phyloP scores from a whole-genome alignment of 1,140 invertebrate species.

The Zaprionus davidi region DNA sequence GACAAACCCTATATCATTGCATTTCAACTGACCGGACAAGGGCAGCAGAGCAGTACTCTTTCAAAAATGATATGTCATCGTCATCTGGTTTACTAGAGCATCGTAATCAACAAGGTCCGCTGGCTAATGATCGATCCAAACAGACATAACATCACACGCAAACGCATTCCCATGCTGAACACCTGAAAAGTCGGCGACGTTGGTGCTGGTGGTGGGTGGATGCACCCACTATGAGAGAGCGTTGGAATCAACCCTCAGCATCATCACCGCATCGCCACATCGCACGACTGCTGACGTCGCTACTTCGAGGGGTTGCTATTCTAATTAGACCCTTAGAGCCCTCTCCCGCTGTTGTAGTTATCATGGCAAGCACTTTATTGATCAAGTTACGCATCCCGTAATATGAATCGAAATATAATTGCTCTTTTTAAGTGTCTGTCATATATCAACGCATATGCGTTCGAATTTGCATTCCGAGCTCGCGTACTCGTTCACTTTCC shows the following conservation, averaged over 20 bases:
- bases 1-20: slow-evolving; percentile 29
- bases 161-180: slow-evolving; percentile 78
- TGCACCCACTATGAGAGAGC: slow-evolving; percentile 12
- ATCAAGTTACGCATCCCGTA: slow-evolving; percentile 82
- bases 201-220: slow-evolving; percentile 47
- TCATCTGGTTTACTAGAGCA: slow-evolving; percentile 83
- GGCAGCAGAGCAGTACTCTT: slow-evolving; percentile 19
- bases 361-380: slow-evolving; percentile 82
- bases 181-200: slow-evolving; percentile 51
- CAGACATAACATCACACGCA: slow-evolving; percentile 75
- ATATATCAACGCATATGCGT: slow-evolving; percentile 56
- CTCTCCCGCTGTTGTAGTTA: slow-evolving; percentile 46
- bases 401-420: slow-evolving; percentile 81
- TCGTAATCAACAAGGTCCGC: slow-evolving; percentile 44
- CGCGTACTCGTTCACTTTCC: slow-evolving; percentile 32
- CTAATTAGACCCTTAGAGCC: slow-evolving; percentile 63
- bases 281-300: slow-evolving; percentile 6
- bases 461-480: slow-evolving; percentile 47
- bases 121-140: slow-evolving; percentile 57
- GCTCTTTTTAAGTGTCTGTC: slow-evolving; percentile 76
- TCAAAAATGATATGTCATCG: slow-evolving; percentile 78
- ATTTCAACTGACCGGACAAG: slow-evolving; percentile 40
- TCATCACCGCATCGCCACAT: slow-evolving; percentile 20
- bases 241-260: slow-evolving; percentile 37
- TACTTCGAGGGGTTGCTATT: slow-evolving; percentile 46